A percentile compares a stretch with the other conserved stretches of the same genome.
These are phyloP conservation scores for Panagrolaimus sp. DNA, from an alignment of 1,140 invertebrate species.

Conservation along the genomic window DNA sequence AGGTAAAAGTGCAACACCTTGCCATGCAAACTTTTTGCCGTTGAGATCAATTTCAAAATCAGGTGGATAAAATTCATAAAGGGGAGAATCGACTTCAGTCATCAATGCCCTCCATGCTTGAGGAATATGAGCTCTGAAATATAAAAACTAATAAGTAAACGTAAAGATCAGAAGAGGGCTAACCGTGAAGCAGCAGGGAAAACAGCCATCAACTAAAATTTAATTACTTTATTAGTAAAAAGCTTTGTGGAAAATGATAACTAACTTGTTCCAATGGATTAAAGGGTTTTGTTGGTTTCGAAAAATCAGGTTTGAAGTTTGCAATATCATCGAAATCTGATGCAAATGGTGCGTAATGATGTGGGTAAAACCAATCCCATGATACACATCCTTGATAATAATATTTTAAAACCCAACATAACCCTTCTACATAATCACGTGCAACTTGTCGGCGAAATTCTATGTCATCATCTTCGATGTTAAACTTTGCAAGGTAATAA, in stretches of 20 bases:
- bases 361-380: conserved; percentile 99
- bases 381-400: conserved; percentile 99
- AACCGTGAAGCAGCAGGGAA: conserved; percentile 15
- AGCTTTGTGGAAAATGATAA: conserved; percentile 69
- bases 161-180: no score
- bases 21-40: conserved; percentile 99
- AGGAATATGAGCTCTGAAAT: conserved; percentile 80
- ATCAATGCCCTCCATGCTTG: conserved; percentile 86
- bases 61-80: conserved; percentile 97
- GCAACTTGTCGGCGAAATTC: conserved; percentile 79
- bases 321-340: conserved; percentile 92
- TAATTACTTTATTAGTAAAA: background rate
- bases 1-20: conserved; percentile 91
- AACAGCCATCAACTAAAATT: conserved; percentile 2
- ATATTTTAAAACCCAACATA: conserved; percentile 96
- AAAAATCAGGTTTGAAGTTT: conserved; percentile 77
- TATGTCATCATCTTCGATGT: conserved; percentile 72
- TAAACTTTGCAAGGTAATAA: conserved; percentile 96
- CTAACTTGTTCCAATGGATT: conserved; percentile 95
- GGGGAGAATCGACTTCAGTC: conserved; percentile 81
- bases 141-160: no score
- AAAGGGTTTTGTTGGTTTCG: conserved; percentile 79
- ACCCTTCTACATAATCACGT: conserved; percentile 83
- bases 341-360: conserved; percentile 99
- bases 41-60: conserved; percentile 98